Base-by-base conservation (phyloP, 2,797 vertebrate species). In the Pseudomugil gertrudae region DNA sequence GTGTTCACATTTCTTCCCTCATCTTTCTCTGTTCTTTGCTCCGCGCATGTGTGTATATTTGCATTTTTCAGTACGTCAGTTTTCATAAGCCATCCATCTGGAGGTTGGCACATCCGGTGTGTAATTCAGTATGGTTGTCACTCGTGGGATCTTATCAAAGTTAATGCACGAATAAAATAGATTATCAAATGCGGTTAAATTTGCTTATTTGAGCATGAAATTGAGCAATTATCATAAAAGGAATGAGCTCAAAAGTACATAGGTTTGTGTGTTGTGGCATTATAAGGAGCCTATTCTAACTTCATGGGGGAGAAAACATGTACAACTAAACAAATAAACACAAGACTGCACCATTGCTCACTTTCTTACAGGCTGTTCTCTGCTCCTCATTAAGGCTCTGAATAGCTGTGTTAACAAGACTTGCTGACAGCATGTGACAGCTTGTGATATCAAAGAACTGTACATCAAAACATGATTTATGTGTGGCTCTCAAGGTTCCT, bases 391-490 rank as follows among this genome's bases (percentile, higher is more conserved):
- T 89, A 85, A 78, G 69, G 79, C 86, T 82, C 78, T 85, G 80
- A 92, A 87, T 85, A 89, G 87, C 74, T 9, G 83, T 68, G 86
- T 88, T 92, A 91, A 90, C 84, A 89, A 88, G 85, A 84, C 84
- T 65, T 26, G 80, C 84, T 91, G 88, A 92, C 89, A 92, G 87
- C 77, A 68, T 81, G 79, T 91, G 89, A 90, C 89, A 90, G 87
- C 76, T 75, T 81, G 89, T 87, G 89, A 90, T 87, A 90, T 89
- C 72, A 78, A 86, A 80, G 73, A 84, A 84, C 81, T 65, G 83
- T 79, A 90, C 88, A 91, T 91, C 90, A 90, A 88, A 89, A 91
- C 83, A 89, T 91, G 88, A 93, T 93, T 91, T 91, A 91, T 92
- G 87, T 84, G 84, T 69, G 71, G 80, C 76, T 87, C 87, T 84